phyloP scores from a whole-genome alignment of 2,888 invertebrate species.

The Phalera bucephala region DNA sequence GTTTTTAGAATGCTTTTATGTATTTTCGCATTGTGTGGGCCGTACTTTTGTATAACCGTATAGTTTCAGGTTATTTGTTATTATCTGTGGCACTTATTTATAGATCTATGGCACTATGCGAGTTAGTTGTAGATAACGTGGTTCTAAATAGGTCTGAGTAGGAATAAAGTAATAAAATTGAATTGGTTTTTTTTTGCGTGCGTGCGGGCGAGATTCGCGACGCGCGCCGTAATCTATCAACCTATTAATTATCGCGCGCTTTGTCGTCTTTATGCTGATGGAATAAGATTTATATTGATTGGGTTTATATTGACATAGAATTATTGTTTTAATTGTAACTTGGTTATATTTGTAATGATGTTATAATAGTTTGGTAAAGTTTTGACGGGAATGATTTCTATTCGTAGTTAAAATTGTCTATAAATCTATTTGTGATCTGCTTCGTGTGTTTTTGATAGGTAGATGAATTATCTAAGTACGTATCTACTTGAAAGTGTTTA shows the following conservation, averaged over 20 bases:
- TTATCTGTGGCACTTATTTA: constrained; percentile 15
- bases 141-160: constrained; percentile 2
- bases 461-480: too few relatives aligned
- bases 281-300: constrained; percentile 16
- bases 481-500: too few relatives aligned
- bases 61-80: constrained; percentile 13
- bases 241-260: constrained; percentile 13
- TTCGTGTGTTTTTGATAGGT: too few relatives aligned
- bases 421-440: too few relatives aligned
- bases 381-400: too few relatives aligned
- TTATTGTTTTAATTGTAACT: too few relatives aligned
- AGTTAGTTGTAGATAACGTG: constrained; percentile 5
- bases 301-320: background rate
- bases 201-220: constrained; percentile 4
- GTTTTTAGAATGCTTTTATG: constrained; percentile 16
- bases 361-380: too few relatives aligned
- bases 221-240: constrained; percentile 6
- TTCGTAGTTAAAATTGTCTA: too few relatives aligned
- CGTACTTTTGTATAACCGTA: constrained; percentile 4
- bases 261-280: constrained; percentile 11
- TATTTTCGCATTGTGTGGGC: constrained; percentile 16
- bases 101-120: constrained; percentile 8
- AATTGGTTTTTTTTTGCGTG: constrained; percentile 8
- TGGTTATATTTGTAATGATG: too few relatives aligned
- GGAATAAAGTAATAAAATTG: too few relatives aligned